phyloP scores from a whole-genome alignment of 1,140 invertebrate species.

The Bombus sylvicola region DNA sequence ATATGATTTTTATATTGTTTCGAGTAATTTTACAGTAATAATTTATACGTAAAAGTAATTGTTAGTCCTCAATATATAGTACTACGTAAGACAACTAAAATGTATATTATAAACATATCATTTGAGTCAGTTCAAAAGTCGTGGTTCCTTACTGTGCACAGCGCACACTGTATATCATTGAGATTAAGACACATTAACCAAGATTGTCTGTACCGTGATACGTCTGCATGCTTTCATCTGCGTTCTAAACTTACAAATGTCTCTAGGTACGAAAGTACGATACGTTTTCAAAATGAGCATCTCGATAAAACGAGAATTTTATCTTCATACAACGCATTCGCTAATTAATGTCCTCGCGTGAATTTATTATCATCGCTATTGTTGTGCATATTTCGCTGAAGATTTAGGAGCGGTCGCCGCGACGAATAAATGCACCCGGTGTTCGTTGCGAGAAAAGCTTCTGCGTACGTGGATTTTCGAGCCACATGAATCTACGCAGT shows the following conservation, averaged over 20 bases:
- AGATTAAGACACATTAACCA: not conserved
- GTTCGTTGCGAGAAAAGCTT: constrained; percentile 6
- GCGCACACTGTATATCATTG: not conserved
- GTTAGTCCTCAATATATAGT: too few species aligned
- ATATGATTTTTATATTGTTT: too few species aligned
- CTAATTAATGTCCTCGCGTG: constrained; percentile 15
- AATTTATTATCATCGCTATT: constrained; percentile 30
- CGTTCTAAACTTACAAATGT: not conserved
- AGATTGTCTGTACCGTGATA: not conserved
- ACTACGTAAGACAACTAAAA: too few species aligned
- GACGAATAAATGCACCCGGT: not conserved
- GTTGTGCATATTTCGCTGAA: constrained; percentile 24
- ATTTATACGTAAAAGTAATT: too few species aligned
- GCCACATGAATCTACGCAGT: not conserved
- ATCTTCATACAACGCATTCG: not conserved
- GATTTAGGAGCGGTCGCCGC: constrained; percentile 9
- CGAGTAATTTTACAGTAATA: too few species aligned
- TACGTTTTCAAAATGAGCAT: not conserved
- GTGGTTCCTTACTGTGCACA: not conserved
- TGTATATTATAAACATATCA: too few species aligned
- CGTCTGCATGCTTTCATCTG: not conserved
- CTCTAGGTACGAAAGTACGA: not conserved
- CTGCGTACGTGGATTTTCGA: not conserved
- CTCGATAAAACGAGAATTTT: constrained; percentile 16
- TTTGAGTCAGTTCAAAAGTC: not conserved